These are phyloP conservation scores for Chiroxiphia lanceolata DNA, from an alignment of 2,797 vertebrate species.

Conservation along the genomic window DNA sequence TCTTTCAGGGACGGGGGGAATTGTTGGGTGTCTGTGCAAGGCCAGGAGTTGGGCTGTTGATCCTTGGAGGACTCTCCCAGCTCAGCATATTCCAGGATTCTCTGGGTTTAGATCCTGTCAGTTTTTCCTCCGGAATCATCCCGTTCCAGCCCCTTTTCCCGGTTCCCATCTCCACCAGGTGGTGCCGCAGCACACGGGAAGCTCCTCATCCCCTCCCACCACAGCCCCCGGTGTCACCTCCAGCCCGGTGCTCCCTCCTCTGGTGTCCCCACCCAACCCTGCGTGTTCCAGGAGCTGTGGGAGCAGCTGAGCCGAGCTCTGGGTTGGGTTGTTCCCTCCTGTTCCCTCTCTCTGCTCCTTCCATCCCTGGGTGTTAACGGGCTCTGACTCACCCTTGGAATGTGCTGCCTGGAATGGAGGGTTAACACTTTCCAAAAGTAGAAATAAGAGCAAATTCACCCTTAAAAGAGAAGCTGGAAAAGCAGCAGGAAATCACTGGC, in stretches of 20 bases:
- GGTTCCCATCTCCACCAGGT: constrained; percentile 7
- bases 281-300: background rate
- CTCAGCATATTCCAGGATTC: background rate
- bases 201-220: background rate
- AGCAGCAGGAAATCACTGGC: background rate
- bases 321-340: rapidly evolving
- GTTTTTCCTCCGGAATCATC: background rate
- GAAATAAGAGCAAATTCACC: background rate
- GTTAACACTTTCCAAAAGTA: background rate
- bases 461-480: background rate
- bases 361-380: rapidly evolving
- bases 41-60: rapidly evolving
- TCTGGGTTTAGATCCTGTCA: background rate
- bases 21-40: background rate
- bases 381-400: background rate
- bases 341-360: background rate
- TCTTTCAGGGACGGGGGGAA: background rate
- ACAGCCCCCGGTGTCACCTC: rapidly evolving
- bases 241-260: background rate
- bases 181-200: background rate
- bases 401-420: background rate
- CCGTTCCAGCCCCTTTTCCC: background rate
- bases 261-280: background rate
- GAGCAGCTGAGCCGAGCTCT: background rate
- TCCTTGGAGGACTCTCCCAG: background rate